A percentile compares a stretch with the other conserved stretches of the same genome.
phyloP scores from a whole-genome alignment of 2,797 vertebrate genomes.

The Antrozous pallidus region DNA sequence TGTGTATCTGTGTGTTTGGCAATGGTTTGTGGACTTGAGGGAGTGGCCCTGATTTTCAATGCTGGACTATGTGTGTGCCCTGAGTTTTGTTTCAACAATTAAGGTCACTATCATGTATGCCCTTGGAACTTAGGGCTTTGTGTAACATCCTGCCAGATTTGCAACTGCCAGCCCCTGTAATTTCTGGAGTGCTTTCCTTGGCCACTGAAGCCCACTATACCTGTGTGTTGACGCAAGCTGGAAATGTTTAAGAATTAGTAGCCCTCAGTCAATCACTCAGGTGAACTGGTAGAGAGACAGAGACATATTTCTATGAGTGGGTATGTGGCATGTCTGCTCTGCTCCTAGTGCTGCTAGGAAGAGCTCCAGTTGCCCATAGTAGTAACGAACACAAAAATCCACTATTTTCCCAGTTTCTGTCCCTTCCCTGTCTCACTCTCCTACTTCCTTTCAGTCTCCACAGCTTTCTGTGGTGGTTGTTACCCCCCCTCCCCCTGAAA shows the following conservation, averaged over 20 bases:
- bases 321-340: no score
- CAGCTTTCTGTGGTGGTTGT: not conserved
- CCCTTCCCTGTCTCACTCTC: not conserved
- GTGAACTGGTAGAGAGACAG: not conserved
- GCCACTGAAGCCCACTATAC: not conserved
- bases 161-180: not conserved
- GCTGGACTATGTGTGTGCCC: not conserved
- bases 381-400: not conserved
- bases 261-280: not conserved
- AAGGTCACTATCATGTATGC: not conserved
- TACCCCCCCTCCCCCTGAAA: not conserved
- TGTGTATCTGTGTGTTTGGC: not conserved
- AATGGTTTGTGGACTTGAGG: not conserved
- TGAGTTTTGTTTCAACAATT: not conserved
- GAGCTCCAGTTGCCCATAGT: not conserved
- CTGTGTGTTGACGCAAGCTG: not conserved
- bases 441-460: not conserved
- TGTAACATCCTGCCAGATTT: not conserved
- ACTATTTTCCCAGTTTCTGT: not conserved
- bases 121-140: not conserved
- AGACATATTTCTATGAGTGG: not conserved
- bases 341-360: not conserved
- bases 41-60: not conserved
- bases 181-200: not conserved
- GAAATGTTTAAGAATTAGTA: not conserved